phyloP scores from a whole-genome alignment of 2,797 vertebrate species.

The Coracias cyanogaster region DNA sequence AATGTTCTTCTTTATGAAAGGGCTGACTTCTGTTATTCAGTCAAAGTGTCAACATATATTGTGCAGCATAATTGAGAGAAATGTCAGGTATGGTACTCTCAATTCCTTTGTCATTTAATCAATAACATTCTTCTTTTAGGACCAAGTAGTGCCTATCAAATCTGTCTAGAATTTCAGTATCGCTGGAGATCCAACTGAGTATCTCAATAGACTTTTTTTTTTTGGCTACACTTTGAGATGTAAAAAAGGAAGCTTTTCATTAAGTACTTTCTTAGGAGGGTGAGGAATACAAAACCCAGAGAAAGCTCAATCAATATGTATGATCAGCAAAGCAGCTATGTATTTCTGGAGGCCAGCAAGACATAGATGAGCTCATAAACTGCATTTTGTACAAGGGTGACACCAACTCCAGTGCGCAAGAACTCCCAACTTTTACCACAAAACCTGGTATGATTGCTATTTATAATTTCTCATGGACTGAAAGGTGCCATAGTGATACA shows the following conservation, averaged over 20 bases:
- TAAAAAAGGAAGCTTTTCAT: constrained; percentile 8
- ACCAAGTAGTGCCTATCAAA: constrained; percentile 39
- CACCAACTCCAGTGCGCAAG: neutral
- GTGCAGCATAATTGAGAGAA: constrained; percentile 51
- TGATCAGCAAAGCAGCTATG: neutral
- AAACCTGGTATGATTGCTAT: neutral
- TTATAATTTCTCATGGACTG: neutral
- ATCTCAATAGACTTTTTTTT: neutral
- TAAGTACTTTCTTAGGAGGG: neutral
- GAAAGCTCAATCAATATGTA: neutral
- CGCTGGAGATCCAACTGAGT: constrained; percentile 6
- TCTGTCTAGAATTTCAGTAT: constrained; percentile 26
- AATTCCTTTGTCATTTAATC: constrained; percentile 59
- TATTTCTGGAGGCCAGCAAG: constrained; percentile 13
- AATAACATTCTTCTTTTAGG: constrained; percentile 26
- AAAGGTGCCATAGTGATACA: neutral
- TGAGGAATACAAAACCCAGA: neutral
- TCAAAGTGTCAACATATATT: constrained; percentile 53
- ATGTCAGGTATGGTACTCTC: constrained; percentile 37
- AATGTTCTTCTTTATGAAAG: constrained; percentile 48
- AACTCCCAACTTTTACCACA: neutral
- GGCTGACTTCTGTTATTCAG: constrained; percentile 41
- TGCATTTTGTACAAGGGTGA: constrained; percentile 31
- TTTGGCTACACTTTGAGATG: neutral
- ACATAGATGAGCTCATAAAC: neutral